Evolutionary conservation across 2,797 vertebrate genomes (phyloP).

Genomic region (Argya squamiceps): DNA sequence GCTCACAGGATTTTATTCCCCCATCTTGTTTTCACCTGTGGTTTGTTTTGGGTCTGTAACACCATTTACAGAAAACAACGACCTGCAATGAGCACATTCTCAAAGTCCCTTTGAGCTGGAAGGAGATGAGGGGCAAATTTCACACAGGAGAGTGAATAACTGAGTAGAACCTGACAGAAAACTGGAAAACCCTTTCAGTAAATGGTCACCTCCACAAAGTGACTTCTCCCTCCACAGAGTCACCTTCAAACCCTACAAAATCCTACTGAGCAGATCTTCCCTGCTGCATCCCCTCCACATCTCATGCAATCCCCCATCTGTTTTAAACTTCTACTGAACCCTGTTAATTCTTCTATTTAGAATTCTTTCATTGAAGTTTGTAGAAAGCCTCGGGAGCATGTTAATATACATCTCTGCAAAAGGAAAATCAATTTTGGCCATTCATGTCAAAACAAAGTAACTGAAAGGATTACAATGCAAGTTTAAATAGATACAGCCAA

Average conservation of each 20-base stretch:
- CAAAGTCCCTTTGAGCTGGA: background rate
- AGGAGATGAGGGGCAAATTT: background rate
- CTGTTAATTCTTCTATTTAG: background rate
- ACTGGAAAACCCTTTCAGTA: background rate
- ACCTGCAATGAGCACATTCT: background rate
- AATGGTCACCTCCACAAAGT: background rate
- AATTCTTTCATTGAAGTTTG: background rate
- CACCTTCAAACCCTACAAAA: background rate
- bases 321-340: slow-evolving; percentile 15
- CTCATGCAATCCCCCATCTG: background rate
- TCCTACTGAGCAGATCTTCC: background rate
- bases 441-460: background rate
- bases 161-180: background rate
- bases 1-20: background rate
- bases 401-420: background rate
- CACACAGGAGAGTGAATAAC: background rate
- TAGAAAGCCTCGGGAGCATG: background rate
- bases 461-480: background rate
- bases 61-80: background rate
- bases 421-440: background rate
- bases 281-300: background rate
- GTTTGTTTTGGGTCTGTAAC: background rate
- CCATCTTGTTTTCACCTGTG: background rate
- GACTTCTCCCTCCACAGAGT: background rate
- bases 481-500: background rate